These are phyloP conservation scores for Xestia xanthographa DNA, from an alignment of 2,888 invertebrate genomes.

Conservation along the genomic window DNA sequence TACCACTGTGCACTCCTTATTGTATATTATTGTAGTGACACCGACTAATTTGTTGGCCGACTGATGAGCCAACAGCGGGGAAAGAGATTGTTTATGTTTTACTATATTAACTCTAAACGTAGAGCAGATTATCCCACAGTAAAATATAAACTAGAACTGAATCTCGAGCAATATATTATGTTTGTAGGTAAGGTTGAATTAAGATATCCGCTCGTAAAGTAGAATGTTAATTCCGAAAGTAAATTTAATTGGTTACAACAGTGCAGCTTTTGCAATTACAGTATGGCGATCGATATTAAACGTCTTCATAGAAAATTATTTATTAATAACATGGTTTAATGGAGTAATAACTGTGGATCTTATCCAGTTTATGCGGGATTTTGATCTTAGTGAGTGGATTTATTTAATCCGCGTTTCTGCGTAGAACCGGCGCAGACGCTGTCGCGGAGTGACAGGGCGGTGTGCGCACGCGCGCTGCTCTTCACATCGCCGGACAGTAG, in stretches of 20 bases:
- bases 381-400: conserved; percentile 84
- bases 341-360: conserved; percentile 70
- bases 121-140: conserved; percentile 68
- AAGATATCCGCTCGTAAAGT: conserved; percentile 47
- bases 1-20: conserved; percentile 84
- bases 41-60: conserved; percentile 90
- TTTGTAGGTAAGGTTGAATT: conserved; percentile 52
- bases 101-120: conserved; percentile 80
- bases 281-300: conserved; percentile 52
- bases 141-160: conserved; percentile 60
- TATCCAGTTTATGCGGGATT: conserved; percentile 79
- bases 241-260: conserved; percentile 50
- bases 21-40: conserved; percentile 91
- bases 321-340: conserved; percentile 64
- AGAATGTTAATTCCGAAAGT: conserved; percentile 40
- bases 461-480: conserved; percentile 79
- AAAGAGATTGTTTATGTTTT: conserved; percentile 86
- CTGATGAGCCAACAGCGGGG: conserved; percentile 87
- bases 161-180: conserved; percentile 31
- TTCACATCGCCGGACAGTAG: conserved; percentile 75
- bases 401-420: conserved; percentile 80
- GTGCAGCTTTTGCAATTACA: conserved; percentile 43
- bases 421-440: conserved; percentile 73
- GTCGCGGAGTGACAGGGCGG: conserved; percentile 74
- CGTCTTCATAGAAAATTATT: conserved; percentile 50